Percentiles rank a stretch among this genome's conserved stretches.
phyloP scores from a whole-genome alignment of 2,888 invertebrate species.

The Xylocampa areola region DNA sequence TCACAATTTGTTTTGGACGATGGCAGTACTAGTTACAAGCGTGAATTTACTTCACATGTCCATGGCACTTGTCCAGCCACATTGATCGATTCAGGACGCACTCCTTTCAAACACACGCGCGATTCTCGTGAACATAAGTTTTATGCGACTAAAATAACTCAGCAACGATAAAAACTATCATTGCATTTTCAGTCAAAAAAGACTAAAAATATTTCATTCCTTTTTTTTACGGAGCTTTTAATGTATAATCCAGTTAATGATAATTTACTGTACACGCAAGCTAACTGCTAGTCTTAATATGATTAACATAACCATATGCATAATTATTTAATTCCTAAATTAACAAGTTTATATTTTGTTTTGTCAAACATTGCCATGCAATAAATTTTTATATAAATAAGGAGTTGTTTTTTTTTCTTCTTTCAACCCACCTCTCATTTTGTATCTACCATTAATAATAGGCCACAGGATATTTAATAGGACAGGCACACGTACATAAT shows the following conservation, averaged over 20 bases:
- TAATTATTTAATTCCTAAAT: constrained; percentile 60
- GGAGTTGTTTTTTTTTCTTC: constrained; percentile 52
- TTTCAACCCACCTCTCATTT: neutral
- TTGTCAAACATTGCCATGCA: constrained; percentile 85
- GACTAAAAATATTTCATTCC: constrained; percentile 67
- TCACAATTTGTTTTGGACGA: constrained; percentile 95
- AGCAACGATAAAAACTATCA: constrained; percentile 60
- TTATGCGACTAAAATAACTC: constrained; percentile 92
- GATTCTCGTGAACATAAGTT: constrained; percentile 96
- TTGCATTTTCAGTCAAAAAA: constrained; percentile 35
- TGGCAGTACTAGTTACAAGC: constrained; percentile 92
- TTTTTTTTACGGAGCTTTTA: constrained; percentile 68
- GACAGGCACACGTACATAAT: too few relatives aligned
- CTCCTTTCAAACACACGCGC: constrained; percentile 95
- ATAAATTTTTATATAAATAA: constrained; percentile 73
- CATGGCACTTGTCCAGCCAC: constrained; percentile 95
- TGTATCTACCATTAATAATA: too few relatives aligned
- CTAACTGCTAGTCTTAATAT: constrained; percentile 81
- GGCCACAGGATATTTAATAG: too few relatives aligned
- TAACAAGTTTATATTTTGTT: constrained; percentile 63
- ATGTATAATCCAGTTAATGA: constrained; percentile 59
- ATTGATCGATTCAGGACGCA: constrained; percentile 92
- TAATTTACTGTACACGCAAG: constrained; percentile 66
- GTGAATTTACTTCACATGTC: constrained; percentile 92
- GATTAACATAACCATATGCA: constrained; percentile 75